These are phyloP conservation scores for Eustalomyia histrio DNA, from an alignment of 2,888 invertebrate genomes.

Conservation along the genomic window DNA sequence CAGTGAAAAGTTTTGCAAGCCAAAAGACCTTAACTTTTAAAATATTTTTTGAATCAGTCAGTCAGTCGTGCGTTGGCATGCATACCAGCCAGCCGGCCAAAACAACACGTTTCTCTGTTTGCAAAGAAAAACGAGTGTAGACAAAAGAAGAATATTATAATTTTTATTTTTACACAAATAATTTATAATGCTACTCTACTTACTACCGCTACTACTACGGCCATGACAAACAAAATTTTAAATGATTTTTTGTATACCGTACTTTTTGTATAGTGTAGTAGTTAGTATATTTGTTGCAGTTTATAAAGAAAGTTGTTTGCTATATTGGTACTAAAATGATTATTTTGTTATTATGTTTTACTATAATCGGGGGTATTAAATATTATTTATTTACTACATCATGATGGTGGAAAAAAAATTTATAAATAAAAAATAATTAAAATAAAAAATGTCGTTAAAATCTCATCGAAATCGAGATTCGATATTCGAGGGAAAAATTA, in stretches of 20 bases:
- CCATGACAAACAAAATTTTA: constrained; percentile 60
- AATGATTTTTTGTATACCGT: constrained; percentile 4
- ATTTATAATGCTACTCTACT: background rate
- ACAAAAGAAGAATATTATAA: constrained; percentile 7
- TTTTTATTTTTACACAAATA: constrained; percentile 12
- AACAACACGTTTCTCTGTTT: constrained; percentile 21
- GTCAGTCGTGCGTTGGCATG: constrained; percentile 64
- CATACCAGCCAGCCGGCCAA: constrained; percentile 50
- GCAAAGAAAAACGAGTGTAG: constrained; percentile 3
- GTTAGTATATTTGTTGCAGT: constrained; percentile 20
- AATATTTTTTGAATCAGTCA: constrained; percentile 63
- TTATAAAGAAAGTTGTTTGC: constrained; percentile 28
- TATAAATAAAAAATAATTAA: constrained; percentile 1
- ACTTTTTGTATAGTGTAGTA: background rate
- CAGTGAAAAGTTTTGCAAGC: constrained; percentile 38
- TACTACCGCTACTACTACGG: constrained; percentile 25
- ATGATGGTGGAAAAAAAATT: constrained; percentile 66
- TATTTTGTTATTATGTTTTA: constrained; percentile 19
- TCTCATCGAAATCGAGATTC: constrained; percentile 78
- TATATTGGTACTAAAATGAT: background rate
- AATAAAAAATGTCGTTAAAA: constrained; percentile 67
- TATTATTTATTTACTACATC: constrained; percentile 28
- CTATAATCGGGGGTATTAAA: constrained; percentile 62
- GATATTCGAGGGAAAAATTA: constrained; percentile 78
- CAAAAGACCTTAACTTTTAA: constrained; percentile 64